Evolutionary conservation across 2,888 invertebrate species (phyloP), one percentile per base, ranked within the genome.

Genomic region (Cataglyphis rosenhaueri): DNA sequence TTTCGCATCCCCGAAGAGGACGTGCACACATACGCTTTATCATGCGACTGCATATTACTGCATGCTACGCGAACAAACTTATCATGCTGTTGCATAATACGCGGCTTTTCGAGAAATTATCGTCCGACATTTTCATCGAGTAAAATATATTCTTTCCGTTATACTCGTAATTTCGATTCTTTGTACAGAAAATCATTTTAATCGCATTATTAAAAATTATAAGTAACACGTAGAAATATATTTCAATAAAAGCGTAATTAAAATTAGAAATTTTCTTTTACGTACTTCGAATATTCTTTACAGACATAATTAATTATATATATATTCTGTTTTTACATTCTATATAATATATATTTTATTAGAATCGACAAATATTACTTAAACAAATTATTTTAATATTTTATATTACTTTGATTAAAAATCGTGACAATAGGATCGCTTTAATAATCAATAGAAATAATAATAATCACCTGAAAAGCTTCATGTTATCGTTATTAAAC

Each of bases 1-100:
- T 79, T 71, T 85, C 82, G 18, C 81, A 75, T 84, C 68, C 75
- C 35, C 41, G 41, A 61, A 41, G 35, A 44, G 35, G 18, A n/a
- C 52, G n/a, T n/a, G 18, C 4, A 18, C 8, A 38, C 12, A 35
- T 29, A 12, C 38, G 21, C 38, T 65, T 66, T 41, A 65, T 57
- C 65, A 66, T 48, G 59, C 65, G 25, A 32, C n/a, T 76, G 18
- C 55, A 71, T 21, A 75, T 66, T 59, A 52, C 29, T 29, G 29
- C 48, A 52, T 8, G 25, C 32, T 38, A 59, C 25, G 41, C 70
- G 41, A 78, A 32, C 21, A 38, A 78, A 78, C 8, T 59, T 70
- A 64, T 2, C 21, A 4, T 44, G 57, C 41, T 35, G 15, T 29
- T 21, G 18, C n/a, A 10, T 9, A 10, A 78, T 68, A 21, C 15